phyloP scores from a whole-genome alignment of 2,797 vertebrate species.

The Poecilia gillii region DNA sequence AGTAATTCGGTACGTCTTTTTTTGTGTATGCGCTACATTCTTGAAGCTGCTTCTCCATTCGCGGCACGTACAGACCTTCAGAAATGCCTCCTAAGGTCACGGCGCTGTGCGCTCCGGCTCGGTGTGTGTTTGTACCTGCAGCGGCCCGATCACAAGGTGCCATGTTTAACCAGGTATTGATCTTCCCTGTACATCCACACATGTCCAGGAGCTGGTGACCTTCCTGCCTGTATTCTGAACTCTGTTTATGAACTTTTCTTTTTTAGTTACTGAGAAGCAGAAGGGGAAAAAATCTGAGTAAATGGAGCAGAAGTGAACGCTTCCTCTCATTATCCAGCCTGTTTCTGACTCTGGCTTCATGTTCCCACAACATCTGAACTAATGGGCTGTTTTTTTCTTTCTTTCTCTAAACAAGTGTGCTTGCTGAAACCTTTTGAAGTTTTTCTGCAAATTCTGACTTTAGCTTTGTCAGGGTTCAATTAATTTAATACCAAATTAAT shows the following conservation, averaged over 20 bases:
- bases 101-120: neutral
- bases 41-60: constrained; percentile 45
- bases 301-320: constrained; percentile 69
- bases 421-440: neutral
- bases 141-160: constrained; percentile 46
- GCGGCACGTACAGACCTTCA: constrained; percentile 58
- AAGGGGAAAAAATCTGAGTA: constrained; percentile 40
- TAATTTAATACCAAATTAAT: neutral
- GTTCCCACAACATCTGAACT: constrained; percentile 15
- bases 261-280: constrained; percentile 39
- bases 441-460: neutral
- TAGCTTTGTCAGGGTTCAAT: constrained; percentile 1
- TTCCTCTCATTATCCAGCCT: constrained; percentile 57
- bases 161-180: constrained; percentile 64
- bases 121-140: constrained; percentile 34
- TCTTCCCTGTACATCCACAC: constrained; percentile 30
- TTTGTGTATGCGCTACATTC: neutral
- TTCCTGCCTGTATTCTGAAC: constrained; percentile 37
- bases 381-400: constrained; percentile 6
- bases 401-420: neutral
- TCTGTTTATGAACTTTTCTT: constrained; percentile 20
- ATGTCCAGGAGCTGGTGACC: constrained; percentile 49
- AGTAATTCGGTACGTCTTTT: too few species aligned
- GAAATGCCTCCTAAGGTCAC: constrained; percentile 56
- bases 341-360: constrained; percentile 32